Percentiles rank a stretch among this genome's conserved stretches.
Evolutionary conservation across 2,797 vertebrate genomes (phyloP).

Genomic region (Darevskia nairensis): DNA sequence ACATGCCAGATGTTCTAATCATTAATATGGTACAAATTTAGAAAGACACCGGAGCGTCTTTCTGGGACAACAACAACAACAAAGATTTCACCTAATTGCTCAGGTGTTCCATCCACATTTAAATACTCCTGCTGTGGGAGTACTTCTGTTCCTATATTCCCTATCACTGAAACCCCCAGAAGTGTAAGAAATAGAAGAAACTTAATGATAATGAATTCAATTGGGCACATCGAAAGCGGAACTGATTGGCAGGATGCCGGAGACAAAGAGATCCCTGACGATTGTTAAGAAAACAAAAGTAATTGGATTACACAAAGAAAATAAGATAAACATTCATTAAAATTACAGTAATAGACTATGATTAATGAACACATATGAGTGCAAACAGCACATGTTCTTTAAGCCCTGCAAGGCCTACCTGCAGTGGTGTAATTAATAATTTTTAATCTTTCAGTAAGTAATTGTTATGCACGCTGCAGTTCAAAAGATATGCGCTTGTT

Average conservation of each 20-base stretch:
- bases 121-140: conserved; percentile 58
- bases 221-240: conserved; percentile 76
- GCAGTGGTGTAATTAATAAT: conserved; percentile 61
- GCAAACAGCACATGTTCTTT: conserved; percentile 46
- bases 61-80: conserved; percentile 50
- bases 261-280: conserved; percentile 73
- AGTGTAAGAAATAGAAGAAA: conserved; percentile 74
- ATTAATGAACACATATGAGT: conserved; percentile 75
- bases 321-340: conserved; percentile 83
- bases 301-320: conserved; percentile 83
- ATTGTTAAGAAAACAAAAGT: conserved; percentile 76
- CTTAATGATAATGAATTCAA: conserved; percentile 85
- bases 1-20: conserved; percentile 69
- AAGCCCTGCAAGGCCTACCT: conserved; percentile 54
- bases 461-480: conserved; percentile 44
- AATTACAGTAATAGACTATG: conserved; percentile 80
- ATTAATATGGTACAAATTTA: conserved; percentile 68
- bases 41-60: conserved; percentile 68
- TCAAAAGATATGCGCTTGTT: conserved; percentile 45
- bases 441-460: conserved; percentile 61
- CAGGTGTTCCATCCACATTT: conserved; percentile 72
- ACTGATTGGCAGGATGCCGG: conserved; percentile 76
- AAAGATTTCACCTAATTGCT: conserved; percentile 63
- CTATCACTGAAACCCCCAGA: conserved; percentile 72
- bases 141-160: conserved; percentile 64